Evolutionary conservation across 2,113 vertebrate genomes (phyloP), one percentile per base, ranked within the genome.

Genomic region (Todiramphus chloris): DNA sequence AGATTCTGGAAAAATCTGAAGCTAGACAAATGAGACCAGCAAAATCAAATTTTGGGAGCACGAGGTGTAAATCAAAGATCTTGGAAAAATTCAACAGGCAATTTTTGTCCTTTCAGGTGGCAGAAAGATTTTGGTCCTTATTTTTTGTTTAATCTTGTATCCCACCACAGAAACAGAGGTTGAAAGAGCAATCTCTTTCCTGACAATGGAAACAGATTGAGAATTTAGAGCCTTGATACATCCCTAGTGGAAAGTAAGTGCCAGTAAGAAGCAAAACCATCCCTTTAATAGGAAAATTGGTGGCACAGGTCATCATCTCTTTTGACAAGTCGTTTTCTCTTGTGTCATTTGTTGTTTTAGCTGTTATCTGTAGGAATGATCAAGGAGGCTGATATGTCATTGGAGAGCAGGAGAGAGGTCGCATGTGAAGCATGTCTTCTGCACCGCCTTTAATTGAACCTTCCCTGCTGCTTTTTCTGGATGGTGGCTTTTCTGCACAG

Each of bases 351-450:
- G 87, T 88, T 92, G 56, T 0, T 89, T 90, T 94, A 81, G 62
- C 73, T 78, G 72, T 87, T 96, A 82, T 73, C 69, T 90, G 51
- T 93, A 66, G 77, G 58, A 84, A 72, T 48, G 88, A 94, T 95
- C 86, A 96, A 92, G 92, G 80, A 83, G 63, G 68, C 53, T 83
- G 80, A 25, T 90, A 33, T 48, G 80, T 81, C 80, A 92, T 25
- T 75, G 56, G 43, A 92, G 76, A 91, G 60, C 83, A 89, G 86
- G 53, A 90, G 64, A 56, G 73, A 82, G 83, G 68, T 94, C 23
- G 8, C 51, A 87, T 41, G 25, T 10, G 15, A 87, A 72, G 62
- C 64, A 31, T 14, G 13, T 92, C 64, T 87, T 56, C 76, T 83
- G 16, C 58, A 28, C 48, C 60, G 80, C 39, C 76, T 90, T 94